Evolutionary conservation across 1,140 invertebrate species (phyloP), one percentile per base, ranked within the genome.

Genomic region (Amyelois transitella): DNA sequence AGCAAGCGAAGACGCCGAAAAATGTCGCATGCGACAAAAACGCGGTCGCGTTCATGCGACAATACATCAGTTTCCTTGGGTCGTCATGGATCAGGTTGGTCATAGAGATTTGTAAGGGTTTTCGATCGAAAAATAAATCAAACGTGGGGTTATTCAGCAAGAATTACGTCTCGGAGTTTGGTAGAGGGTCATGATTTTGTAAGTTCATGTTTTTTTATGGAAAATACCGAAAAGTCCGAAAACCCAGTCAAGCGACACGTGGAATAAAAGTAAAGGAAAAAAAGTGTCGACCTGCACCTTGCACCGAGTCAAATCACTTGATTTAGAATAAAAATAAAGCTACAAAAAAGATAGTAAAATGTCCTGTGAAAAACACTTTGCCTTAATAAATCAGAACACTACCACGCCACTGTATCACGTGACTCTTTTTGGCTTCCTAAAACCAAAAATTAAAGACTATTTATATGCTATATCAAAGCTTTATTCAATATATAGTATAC

Each of bases 51-150:
- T 12, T 19, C 10, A 17, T 20, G 59, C 64, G 61, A 60, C 63
- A 58, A 43, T 56, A 53, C 53, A 49, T 49, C 62, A 68, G 64
- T 67, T 64, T 67, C 67, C n/a, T n/a, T n/a, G 69, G 72, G 72
- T 75, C 72, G 67, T 61, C 52, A 66, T 64, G 25, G 47, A 55
- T 60, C 57, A 53, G 50, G 38, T 45, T 43, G 56, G 43, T 18
- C 43, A 62, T 48, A 47, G 25, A 28, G 7, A 5, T 28, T 8
- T 8, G 25, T 10, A 10, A 28, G 7, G 25, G 7, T 28, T 12
- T 28, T 12, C 1, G 25, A 28, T 8, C 25, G 25, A 28, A 28
- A n/a, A 5, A 8, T 28, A 2, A 28, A 28, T 28, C 12, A 12
- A 12, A 28, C 12, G 12, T 12, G 25, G 25, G 25, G 25, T 28